A percentile compares a stretch with the other conserved stretches of the same genome.
These are phyloP conservation scores for Onychostoma macrolepis DNA, from an alignment of 2,113 vertebrate genomes.

Conservation along the genomic window DNA sequence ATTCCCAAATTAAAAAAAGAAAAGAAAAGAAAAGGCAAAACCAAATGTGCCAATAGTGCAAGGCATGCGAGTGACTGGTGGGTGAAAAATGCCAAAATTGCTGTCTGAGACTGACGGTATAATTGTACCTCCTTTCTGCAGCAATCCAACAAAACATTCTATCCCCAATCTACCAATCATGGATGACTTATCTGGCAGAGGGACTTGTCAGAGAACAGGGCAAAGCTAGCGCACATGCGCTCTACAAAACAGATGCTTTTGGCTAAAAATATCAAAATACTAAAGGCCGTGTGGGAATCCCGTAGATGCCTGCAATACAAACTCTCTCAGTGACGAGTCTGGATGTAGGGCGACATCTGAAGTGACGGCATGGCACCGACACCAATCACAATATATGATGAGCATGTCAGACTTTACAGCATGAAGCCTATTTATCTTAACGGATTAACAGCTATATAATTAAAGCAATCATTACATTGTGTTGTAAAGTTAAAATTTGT, in stretches of 20 bases:
- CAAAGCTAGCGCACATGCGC: neutral
- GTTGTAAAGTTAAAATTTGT: neutral
- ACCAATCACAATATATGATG: neutral
- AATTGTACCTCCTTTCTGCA: neutral
- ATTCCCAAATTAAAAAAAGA: too few species aligned
- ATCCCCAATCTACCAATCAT: neutral
- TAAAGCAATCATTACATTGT: conserved; percentile 5
- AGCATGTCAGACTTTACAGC: neutral
- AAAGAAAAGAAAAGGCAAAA: too few species aligned
- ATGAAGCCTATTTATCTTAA: neutral
- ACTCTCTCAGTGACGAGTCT: neutral
- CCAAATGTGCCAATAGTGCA: neutral
- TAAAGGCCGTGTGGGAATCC: neutral
- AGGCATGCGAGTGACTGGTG: neutral
- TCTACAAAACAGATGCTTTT: conserved; percentile 6
- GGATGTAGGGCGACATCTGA: neutral
- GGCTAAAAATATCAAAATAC: neutral
- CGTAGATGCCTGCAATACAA: neutral
- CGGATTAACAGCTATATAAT: neutral
- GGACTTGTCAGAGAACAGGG: too few species aligned
- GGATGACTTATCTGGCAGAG: neutral
- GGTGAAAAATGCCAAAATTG: neutral
- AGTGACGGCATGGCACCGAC: neutral
- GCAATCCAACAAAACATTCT: neutral
- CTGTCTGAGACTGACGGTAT: neutral